Base-by-base conservation (phyloP, 2,888 invertebrate species). In the Sycophila texana region DNA sequence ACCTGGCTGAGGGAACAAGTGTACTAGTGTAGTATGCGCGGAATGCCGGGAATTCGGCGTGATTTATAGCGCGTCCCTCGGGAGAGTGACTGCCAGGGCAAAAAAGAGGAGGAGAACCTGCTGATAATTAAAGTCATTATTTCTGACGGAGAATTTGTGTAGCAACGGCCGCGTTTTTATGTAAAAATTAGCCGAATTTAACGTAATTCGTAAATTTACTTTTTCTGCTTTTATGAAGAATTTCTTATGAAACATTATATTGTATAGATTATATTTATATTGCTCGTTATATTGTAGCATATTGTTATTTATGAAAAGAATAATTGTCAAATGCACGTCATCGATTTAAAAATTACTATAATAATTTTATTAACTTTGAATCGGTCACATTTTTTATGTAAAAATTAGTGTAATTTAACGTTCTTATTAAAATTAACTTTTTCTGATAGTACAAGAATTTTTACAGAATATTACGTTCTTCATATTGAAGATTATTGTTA, bases 21-120 rank as follows among this genome's bases (percentile, higher is more conserved):
- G 89, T 87, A 89, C 84, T 85, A 84, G 84, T 82, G 83, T 77
- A 87, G 84, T 84, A 86, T 85, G 84, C 78, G 65, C 49, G 75
- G 86, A 88, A 89, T 87, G 86, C 83, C 74, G 80, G 77, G 87
- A 86, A 88, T 88, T 82, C 81, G 67, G 71, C 77, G 83, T 87
- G 88, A 88, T 87, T 88, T 88, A 87, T 86, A 68, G 63, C 30
- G 51, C 1, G 53, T 49, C 71, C n/a, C 66, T 16, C 16, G 55
- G 61, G 49, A 49, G 67, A 16, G 39, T 47, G 74, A 47, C 63
- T 63, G 47, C 18, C 12, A 20, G 63, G 16, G n/a, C 67, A 78
- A 68, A 77, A 57, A 68, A 26, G 22, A 58, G 39, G 16, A 51
- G 30, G 13, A 12, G 55, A 49, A 47, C 13, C 10, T 16, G 16